phyloP scores from a whole-genome alignment of 1,140 invertebrate genomes.

The Sogatella furcifera region DNA sequence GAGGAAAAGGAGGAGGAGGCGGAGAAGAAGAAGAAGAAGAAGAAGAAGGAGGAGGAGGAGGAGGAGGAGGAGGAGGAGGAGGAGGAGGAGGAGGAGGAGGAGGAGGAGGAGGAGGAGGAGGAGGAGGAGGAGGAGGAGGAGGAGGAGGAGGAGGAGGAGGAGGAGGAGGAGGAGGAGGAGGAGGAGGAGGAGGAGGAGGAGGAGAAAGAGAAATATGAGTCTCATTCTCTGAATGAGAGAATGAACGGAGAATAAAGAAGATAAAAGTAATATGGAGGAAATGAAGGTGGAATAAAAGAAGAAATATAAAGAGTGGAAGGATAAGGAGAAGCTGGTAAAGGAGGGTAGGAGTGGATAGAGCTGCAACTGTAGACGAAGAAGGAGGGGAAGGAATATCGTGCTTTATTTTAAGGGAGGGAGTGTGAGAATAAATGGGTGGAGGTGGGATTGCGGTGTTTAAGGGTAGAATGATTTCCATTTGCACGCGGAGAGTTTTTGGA shows the following conservation, averaged over 20 bases:
- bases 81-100: neutral
- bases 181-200: neutral
- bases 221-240: no score
- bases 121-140: constrained; percentile 3
- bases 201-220: no score
- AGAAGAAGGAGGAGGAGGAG: constrained; percentile 19
- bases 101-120: constrained; percentile 9
- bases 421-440: constrained; percentile 9
- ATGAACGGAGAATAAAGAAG: no score
- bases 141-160: constrained; percentile 10
- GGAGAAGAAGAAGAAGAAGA: constrained; percentile 19
- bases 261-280: no score
- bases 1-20: neutral
- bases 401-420: neutral
- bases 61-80: constrained; percentile 10
- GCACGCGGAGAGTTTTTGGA: no score
- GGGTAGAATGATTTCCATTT: neutral
- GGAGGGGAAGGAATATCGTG: neutral
- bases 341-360: no score
- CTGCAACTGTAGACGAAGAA: no score
- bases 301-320: neutral
- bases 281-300: neutral
- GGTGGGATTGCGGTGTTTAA: neutral
- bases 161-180: neutral
- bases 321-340: neutral